These are phyloP conservation scores for Caenorhabditis japonica DNA, from an alignment of 2,888 invertebrate genomes.

Conservation along the genomic window DNA sequence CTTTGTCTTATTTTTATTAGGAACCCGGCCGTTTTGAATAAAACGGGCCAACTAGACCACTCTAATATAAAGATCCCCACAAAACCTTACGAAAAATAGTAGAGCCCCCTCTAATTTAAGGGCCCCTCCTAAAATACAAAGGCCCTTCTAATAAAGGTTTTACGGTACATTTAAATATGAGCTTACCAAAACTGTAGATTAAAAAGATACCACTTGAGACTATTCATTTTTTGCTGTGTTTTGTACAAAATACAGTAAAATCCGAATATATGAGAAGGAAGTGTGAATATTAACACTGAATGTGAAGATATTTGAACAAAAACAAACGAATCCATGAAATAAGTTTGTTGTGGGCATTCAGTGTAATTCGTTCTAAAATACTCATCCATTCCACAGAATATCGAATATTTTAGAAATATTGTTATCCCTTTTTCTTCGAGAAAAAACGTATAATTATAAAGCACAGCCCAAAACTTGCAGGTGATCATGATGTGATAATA, in stretches of 20 bases:
- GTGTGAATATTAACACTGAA: not conserved
- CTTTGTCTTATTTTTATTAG: too few species aligned
- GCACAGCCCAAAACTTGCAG: not conserved
- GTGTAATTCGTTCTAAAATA: not conserved
- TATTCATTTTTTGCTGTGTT: conserved; percentile 2
- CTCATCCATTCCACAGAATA: not conserved
- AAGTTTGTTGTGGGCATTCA: not conserved
- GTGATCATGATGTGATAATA: not conserved
- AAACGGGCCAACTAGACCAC: too few species aligned
- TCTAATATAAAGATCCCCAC: too few species aligned
- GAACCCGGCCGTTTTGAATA: too few species aligned
- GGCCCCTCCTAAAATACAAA: too few species aligned
- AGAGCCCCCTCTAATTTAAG: too few species aligned
- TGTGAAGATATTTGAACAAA: conserved; percentile 16
- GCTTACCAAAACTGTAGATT: conserved; percentile 18
- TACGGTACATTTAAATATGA: too few species aligned
- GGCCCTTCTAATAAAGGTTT: too few species aligned
- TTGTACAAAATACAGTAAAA: conserved; percentile 10
- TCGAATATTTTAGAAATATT: too few species aligned
- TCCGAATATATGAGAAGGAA: conserved; percentile 1
- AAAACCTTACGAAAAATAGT: too few species aligned
- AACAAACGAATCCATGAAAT: conserved; percentile 11
- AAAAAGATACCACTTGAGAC: conserved; percentile 1
- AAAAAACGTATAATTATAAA: not conserved
- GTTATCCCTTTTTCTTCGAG: too few species aligned